Base-by-base conservation (phyloP, 1,140 invertebrate species). In the Myzus persicae region DNA sequence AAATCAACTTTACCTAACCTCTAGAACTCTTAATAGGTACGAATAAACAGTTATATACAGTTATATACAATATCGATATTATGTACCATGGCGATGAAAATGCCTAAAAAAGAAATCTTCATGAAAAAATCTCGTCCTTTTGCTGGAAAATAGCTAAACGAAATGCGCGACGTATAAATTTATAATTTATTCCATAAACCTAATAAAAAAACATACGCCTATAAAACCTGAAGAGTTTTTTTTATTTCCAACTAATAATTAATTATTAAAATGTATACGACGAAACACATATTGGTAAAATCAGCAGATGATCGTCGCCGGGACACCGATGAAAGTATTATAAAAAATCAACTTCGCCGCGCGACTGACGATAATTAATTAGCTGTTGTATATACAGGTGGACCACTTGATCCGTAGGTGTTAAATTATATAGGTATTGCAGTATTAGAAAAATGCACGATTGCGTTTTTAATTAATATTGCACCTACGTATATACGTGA, bases 381-480 rank as follows among this genome's bases (percentile, higher is more conserved):
- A 81, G 31, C 9, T 91, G 59, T 67, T n/a, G 59, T 59, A 59
- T 31, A 31, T 54, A 54, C 91, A 42, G 26, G 38, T 40, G 81
- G n/a, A 92, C 90, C 14, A 22, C 24, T 4, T 51, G 8, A 85
- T 82, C 91, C 24, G 91, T 93, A 82, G 91, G 91, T 51, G 91
- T 93, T 84, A 85, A 93, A 85, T 93, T 84, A 85, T 84, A 85
- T 26, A 40, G 59, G 59, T 40, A 36, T 46, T 38, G 31, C 14
- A 44, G 59, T 40, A 36, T 46, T 38, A 14, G 31, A 44, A 82
- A 84, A 40, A 42, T 40, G 20, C n/a, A 31, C 81, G 46, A 85
- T 36, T 51, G 24, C 46, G 3, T 93, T 93, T 82, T 85, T 93
- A 93, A 93, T 93, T 93, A 92, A 93, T 54, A 85, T 85, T 84